Evolutionary conservation across 53 echinoderm and acorn worm species (phyloP).

Genomic region (Mesocentrotus franciscanus): DNA sequence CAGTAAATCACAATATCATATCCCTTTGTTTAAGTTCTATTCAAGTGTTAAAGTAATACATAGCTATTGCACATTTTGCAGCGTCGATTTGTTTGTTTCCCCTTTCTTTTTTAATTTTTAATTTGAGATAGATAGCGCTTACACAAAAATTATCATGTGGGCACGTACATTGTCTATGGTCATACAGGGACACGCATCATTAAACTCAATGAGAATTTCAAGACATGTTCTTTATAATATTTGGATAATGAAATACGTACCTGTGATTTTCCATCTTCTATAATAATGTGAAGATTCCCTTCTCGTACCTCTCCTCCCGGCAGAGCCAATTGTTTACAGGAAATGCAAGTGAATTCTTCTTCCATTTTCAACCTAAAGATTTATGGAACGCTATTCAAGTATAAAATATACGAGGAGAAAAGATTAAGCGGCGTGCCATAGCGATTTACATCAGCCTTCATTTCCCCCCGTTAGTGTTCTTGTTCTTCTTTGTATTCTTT

Average conservation of each 20-base stretch:
- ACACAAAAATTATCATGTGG: background rate
- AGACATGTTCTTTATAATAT: background rate
- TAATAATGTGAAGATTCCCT: constrained; percentile 78
- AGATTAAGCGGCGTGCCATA: background rate
- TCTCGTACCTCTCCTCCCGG: constrained; percentile 79
- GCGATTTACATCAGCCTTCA: background rate
- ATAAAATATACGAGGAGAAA: background rate
- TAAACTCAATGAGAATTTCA: background rate
- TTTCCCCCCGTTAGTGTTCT: no score
- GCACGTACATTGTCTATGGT: background rate
- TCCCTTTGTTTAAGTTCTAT: no score
- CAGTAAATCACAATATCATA: no score
- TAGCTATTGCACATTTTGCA: no score
- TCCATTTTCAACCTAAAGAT: constrained; percentile 62
- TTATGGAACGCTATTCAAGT: background rate
- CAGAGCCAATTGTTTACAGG: constrained; percentile 83
- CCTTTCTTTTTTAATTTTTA: no score
- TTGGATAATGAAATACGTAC: constrained; percentile 40
- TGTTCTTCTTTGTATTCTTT: no score
- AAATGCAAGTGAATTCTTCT: constrained; percentile 78
- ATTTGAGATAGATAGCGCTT: background rate
- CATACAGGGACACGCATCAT: background rate
- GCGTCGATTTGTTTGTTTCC: no score
- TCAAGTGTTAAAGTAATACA: no score
- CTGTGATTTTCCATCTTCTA: constrained; percentile 86